Evolutionary conservation across 2,113 vertebrate species (phyloP).

Genomic region (Engraulis encrasicolus): DNA sequence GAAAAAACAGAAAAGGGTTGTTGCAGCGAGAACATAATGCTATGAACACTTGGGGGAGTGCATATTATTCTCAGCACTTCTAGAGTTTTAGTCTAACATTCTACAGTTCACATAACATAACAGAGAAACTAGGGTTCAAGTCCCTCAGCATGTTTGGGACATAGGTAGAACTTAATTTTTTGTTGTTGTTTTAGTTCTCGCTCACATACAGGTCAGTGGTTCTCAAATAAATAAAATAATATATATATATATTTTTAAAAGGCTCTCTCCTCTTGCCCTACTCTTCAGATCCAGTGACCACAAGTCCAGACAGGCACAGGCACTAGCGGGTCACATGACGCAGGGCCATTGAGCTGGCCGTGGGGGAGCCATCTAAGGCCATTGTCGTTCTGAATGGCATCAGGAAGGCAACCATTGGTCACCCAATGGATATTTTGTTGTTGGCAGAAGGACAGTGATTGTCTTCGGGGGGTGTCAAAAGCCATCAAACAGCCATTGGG

Average conservation of each 20-base stretch:
- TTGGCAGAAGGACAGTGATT: constrained; percentile 58
- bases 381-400: constrained; percentile 68
- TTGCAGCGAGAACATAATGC: too few relatives aligned
- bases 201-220: constrained; percentile 1
- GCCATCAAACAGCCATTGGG: constrained; percentile 75
- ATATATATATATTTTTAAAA: too few relatives aligned
- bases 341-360: constrained; percentile 59
- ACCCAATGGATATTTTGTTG: constrained; percentile 55
- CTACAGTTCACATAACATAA: too few relatives aligned
- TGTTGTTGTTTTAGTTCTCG: too few relatives aligned
- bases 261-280: not conserved
- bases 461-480: constrained; percentile 67
- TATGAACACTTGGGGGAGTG: too few relatives aligned
- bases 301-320: constrained; percentile 48
- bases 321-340: constrained; percentile 44
- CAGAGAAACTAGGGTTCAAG: too few relatives aligned
- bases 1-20: too few relatives aligned
- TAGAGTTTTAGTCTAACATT: too few relatives aligned
- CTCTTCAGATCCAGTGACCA: not conserved
- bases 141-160: too few relatives aligned
- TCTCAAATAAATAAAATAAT: not conserved
- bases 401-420: constrained; percentile 66
- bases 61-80: too few relatives aligned
- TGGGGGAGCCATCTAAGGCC: constrained; percentile 67
- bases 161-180: too few relatives aligned